Evolutionary conservation across 2,797 vertebrate species (phyloP), one percentile per base, ranked within the genome.

Genomic region (Acanthis flammea): DNA sequence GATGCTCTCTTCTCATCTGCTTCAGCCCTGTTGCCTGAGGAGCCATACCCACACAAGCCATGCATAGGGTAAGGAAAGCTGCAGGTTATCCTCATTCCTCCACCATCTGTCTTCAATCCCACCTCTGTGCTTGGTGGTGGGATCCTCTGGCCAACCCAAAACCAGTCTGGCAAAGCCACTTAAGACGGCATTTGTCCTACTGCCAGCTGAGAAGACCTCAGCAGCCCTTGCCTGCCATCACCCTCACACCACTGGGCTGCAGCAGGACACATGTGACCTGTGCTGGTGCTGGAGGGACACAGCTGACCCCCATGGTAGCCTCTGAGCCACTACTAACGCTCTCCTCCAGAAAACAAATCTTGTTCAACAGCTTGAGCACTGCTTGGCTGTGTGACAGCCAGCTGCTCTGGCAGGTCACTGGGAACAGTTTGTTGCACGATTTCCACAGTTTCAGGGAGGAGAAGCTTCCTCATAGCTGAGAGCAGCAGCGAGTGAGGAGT

Each of bases 391-490:
- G 66, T 95, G 95, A 90, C 88, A 92, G 70, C 86, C 85, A 88
- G 88, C 67, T 86, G 88, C 90, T 77, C 92, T 86, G 95, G 90
- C 91, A 92, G 92, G 83, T 78, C 93, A 93, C 80, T 31, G 71
- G 88, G 80, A 95, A 87, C 57, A 45, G 68, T 47, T 71, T 76
- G 77, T 92, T 85, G 94, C 81, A 55, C 0, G 81, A 79, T 73
- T 75, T 77, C 58, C 27, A 11, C 51, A 58, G 93, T 95, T 96
- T 96, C 95, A 96, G 91, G 92, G 92, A 96, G 86, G 90, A 94
- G 94, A 96, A 95, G 90, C 86, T 96, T 96, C 93, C 94, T 96
- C 90, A 93, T 93, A 92, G 90, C 88, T 90, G 63, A 85, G 28
- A 92, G 76, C 6, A 10, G 70, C 58, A 68, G 65, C 4, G 2